Base-by-base conservation (phyloP, 2,113 vertebrate species). In the Mesitornis unicolor region DNA sequence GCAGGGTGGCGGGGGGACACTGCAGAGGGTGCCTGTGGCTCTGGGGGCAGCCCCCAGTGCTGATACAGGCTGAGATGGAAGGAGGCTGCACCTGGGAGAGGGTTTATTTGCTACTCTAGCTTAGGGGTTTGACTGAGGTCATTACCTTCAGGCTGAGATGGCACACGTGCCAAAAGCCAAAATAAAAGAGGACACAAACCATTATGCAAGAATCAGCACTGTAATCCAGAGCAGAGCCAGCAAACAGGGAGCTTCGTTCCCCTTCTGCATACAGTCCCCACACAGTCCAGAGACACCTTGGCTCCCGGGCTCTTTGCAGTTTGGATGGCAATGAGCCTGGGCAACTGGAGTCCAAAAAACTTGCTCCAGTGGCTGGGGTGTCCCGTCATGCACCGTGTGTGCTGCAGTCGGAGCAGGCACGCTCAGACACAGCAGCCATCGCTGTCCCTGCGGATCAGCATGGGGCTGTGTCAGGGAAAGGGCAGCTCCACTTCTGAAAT, bases 271-370 rank as follows among this genome's bases (percentile, higher is more conserved):
- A 4, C 35, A 42, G 18, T 31, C 21, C 10, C 19, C 18, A 74
- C 59, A 16, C 36, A 86, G 17, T 22, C 38, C 84, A 51, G 64
- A 45, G 45, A 40, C 38, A 15, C 18, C 2, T 3, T 1, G 33
- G 3, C 25, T 73, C 10, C 29, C 0, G 0, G 8, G n/a, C 1
- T 0, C n/a, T 25, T 45, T 7, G 15, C 45, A 4, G 8, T 2
- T 50, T 1, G 1, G 38, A 9, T 22, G 22, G 36, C 59, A n/a
- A 18, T 2, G 3, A 77, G 26, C 26, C 69, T 16, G n/a, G 16
- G 26, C n/a, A 53, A 21, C 0, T 22, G 20, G 42, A 76, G 7
- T 3, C 16, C 20, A 22, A 17, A 40, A 20, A 3, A 10, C 9
- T n/a, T 54, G 2, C 28, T 42, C 36, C 26, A 11, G 31, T 64